Percentiles rank a stretch among this genome's conserved stretches.
Conservation (phyloP, 2,888 invertebrate species). For the Eutolmus rufibarbis region DNA sequence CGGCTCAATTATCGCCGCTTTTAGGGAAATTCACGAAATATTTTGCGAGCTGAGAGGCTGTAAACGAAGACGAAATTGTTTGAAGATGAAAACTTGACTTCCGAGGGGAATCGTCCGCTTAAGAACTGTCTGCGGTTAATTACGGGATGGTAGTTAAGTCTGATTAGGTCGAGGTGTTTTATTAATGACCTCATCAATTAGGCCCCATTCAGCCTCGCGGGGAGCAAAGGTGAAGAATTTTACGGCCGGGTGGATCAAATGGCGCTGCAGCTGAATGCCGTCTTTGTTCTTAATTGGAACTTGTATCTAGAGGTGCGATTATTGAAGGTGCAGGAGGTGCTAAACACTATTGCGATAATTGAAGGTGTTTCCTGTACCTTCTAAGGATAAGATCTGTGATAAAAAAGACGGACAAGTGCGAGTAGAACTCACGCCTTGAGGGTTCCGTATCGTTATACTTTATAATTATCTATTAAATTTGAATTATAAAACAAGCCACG, state of each 20-base stretch:
- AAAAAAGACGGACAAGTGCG: no score
- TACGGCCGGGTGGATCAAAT: neutral
- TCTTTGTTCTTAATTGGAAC: neutral
- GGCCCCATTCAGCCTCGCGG: neutral
- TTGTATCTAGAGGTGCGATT: neutral
- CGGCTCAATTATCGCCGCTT: neutral
- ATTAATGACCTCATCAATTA: slow-evolving; percentile 43
- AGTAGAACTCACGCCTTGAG: no score
- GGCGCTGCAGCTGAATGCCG: neutral
- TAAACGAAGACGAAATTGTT: neutral
- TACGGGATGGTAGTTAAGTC: neutral
- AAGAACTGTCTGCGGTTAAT: slow-evolving; percentile 28
- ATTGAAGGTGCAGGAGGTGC: neutral
- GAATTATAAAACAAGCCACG: no score
- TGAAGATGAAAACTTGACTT: slow-evolving; percentile 24
- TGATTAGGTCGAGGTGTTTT: slow-evolving; percentile 25
- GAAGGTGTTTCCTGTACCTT: neutral
- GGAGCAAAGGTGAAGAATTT: neutral
- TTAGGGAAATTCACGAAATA: neutral
- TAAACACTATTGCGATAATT: neutral
- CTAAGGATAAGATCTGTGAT: neutral
- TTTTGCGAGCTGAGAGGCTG: neutral
- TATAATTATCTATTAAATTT: no score
- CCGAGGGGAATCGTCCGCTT: neutral
- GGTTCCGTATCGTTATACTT: no score